These are phyloP conservation scores for Hyperoplus immaculatus DNA, from an alignment of 2,797 vertebrate genomes.

Conservation along the genomic window DNA sequence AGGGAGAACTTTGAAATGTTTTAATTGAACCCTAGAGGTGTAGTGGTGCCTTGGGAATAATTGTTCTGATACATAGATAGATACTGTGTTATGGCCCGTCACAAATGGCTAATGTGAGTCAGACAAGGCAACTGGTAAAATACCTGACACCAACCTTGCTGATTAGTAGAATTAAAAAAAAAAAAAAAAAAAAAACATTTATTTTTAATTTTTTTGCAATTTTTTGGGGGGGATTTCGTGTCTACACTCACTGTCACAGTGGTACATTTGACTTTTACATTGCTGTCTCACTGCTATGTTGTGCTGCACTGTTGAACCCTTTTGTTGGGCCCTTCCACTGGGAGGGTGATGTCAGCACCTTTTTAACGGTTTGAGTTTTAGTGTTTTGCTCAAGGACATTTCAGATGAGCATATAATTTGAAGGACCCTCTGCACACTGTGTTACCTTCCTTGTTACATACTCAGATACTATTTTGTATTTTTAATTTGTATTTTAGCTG, in stretches of 20 bases:
- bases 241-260: too few species aligned
- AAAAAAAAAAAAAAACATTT: too few species aligned
- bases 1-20: constrained; percentile 42
- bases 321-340: background rate
- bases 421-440: background rate
- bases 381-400: background rate
- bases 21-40: constrained; percentile 69
- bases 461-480: background rate
- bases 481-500: background rate
- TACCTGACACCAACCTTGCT: too few species aligned
- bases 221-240: too few species aligned
- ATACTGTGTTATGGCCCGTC: constrained; percentile 5
- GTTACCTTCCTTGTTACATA: background rate
- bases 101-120: background rate
- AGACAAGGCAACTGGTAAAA: background rate
- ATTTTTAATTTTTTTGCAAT: too few species aligned
- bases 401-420: background rate
- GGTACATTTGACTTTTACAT: background rate
- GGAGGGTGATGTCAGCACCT: background rate
- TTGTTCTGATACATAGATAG: background rate
- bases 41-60: constrained; percentile 6
- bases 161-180: too few species aligned
- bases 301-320: background rate
- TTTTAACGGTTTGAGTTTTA: background rate
- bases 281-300: background rate